phyloP scores from a whole-genome alignment of 1,140 invertebrate genomes.

The Agrypnia vestita region DNA sequence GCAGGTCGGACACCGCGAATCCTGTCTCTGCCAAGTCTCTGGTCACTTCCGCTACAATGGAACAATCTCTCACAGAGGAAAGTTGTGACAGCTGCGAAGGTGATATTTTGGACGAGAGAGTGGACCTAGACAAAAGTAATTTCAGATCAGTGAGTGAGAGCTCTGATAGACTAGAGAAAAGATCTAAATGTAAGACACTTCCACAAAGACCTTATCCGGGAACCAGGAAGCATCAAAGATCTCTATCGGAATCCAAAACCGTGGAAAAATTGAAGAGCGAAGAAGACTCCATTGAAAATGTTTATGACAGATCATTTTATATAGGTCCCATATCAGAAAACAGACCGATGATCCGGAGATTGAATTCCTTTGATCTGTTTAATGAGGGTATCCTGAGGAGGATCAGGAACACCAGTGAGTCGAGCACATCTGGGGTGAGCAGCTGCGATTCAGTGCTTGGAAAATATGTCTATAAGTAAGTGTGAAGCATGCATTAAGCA shows the following conservation, averaged over 20 bases:
- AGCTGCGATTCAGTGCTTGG: constrained; percentile 82
- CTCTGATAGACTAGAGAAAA: constrained; percentile 64
- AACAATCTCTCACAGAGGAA: constrained; percentile 58
- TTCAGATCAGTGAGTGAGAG: constrained; percentile 44
- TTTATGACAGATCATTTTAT: constrained; percentile 64
- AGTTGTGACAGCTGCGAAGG: constrained; percentile 46
- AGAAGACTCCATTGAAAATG: constrained; percentile 63
- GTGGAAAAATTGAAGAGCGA: constrained; percentile 67
- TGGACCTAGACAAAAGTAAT: constrained; percentile 6
- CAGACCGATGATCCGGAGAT: constrained; percentile 63
- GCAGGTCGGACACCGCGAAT: constrained; percentile 65
- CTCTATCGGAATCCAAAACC: constrained; percentile 79
- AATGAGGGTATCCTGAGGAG: constrained; percentile 67
- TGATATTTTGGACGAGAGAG: constrained; percentile 21
- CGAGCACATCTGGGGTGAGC: constrained; percentile 84
- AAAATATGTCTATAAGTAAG: constrained; percentile 72
- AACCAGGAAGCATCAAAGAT: constrained; percentile 72
- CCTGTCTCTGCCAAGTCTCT: constrained; percentile 40
- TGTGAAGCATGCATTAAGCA: neutral
- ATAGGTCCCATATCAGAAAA: constrained; percentile 64
- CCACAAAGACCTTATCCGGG: constrained; percentile 70
- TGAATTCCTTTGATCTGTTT: constrained; percentile 68
- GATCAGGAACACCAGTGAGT: constrained; percentile 79
- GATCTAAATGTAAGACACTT: constrained; percentile 73
- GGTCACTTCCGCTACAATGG: constrained; percentile 50